Percentiles rank a stretch among this genome's conserved stretches.
phyloP scores from a whole-genome alignment of 2,113 vertebrate genomes.

The Apistogramma diplotaenia region DNA sequence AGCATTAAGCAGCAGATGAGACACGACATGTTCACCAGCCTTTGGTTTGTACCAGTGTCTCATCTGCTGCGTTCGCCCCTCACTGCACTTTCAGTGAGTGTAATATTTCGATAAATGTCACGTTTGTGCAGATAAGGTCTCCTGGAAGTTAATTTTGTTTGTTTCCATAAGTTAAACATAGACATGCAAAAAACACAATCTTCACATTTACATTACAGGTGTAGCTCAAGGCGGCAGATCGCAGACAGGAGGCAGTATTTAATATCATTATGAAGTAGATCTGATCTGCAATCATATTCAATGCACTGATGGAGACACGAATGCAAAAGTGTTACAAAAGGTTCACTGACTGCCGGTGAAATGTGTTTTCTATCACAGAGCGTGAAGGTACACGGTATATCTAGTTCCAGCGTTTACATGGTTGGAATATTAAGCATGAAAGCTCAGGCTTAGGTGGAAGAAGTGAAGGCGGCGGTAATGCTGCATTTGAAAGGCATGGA shows the following conservation, averaged over 20 bases:
- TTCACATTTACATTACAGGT: background rate
- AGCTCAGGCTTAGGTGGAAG: background rate
- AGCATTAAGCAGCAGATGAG: background rate
- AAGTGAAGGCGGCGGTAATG: background rate
- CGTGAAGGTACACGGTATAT: background rate
- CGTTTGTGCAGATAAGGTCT: background rate
- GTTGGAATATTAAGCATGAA: slow-evolving; percentile 41
- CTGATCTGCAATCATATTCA: background rate
- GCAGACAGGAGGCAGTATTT: background rate
- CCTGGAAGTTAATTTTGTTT: background rate
- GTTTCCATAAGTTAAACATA: background rate
- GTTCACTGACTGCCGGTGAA: background rate
- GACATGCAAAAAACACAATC: background rate
- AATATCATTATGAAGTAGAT: background rate
- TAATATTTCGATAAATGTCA: background rate
- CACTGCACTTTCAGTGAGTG: background rate
- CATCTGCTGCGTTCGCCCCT: background rate
- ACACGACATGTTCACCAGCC: background rate
- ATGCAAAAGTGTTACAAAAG: background rate
- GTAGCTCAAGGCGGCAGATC: background rate
- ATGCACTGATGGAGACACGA: background rate
- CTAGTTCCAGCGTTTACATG: background rate
- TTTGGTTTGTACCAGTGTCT: background rate
- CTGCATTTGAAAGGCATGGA: slow-evolving; percentile 34
- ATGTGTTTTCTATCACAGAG: background rate